Base-by-base conservation (phyloP, 1,140 invertebrate species). In the Eriocheir sinensis region DNA sequence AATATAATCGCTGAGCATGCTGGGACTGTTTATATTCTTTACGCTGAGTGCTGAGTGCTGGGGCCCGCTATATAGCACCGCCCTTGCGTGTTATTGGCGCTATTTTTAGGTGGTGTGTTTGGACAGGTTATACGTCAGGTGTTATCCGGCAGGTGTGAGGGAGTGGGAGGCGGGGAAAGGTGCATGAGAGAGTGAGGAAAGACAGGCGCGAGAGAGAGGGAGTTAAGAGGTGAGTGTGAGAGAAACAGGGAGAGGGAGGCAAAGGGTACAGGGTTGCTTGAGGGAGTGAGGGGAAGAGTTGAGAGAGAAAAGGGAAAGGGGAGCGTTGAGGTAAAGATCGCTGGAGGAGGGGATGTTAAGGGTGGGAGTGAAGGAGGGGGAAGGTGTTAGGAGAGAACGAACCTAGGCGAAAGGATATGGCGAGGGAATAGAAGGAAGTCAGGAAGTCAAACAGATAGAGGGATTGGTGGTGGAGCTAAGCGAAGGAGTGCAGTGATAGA, bases 1-100 rank as follows among this genome's bases (percentile, higher is more conserved):
- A 93, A 89, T 89, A 72, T 89, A 88, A 86, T 89, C 92, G 38
- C 86, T 81, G 85, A 88, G 60, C 38, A 44, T 79, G 60, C 60
- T 21, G 27, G 32, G 27, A 48, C 15, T 90, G 85, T 79, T 89
- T 89, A 80, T 89, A 41, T 94, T 94, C 60, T 81, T 94, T 89
- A 81, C 80, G 60, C 44, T 15, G 89, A 40, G 72, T 53, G 72
- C 86, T 89, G 1, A 90, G 36, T 53, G 32, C n/a, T 44, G 88
- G 38, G n/a, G 21, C n/a, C n/a, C n/a, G n/a, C n/a, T n/a, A n/a
- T n/a, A n/a, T n/a, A n/a, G n/a, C 9, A 85, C n/a, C 6, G 83
- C 30, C 36, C 44, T 3, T 17, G 30, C 3, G 36, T 32, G 36
- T 15, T 86, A n/a, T 86, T 86, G 36, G 44, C n/a, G 83, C 32